Percentiles rank a stretch among this genome's conserved stretches.
Conservation (phyloP, 2,888 invertebrate genomes). For the Eupeodes latifasciatus region DNA sequence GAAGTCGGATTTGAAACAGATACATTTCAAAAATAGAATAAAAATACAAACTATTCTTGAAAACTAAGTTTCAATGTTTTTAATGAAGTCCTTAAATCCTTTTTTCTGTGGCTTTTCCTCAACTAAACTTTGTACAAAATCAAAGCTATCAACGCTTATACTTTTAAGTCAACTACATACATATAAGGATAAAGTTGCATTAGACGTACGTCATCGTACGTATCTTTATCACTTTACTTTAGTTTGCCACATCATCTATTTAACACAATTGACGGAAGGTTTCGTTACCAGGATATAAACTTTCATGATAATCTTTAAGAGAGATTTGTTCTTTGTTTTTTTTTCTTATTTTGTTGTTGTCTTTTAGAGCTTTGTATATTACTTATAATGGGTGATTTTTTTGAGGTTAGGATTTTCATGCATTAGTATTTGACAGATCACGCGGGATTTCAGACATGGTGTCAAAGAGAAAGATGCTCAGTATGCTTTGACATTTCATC, state of each 20-base stretch:
- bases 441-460: too few species aligned
- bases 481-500: too few species aligned
- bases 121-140: background rate
- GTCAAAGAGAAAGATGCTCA: too few species aligned
- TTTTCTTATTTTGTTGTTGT: background rate
- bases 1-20: too few species aligned
- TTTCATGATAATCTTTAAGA: constrained; percentile 26
- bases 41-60: too few species aligned
- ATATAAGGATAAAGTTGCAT: background rate
- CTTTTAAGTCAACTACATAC: background rate
- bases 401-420: too few species aligned
- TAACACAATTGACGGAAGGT: constrained; percentile 10
- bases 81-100: too few species aligned
- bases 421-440: too few species aligned
- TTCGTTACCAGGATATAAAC: background rate
- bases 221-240: background rate
- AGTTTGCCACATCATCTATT: constrained; percentile 7
- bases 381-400: too few species aligned
- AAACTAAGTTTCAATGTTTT: background rate
- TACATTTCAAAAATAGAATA: too few species aligned
- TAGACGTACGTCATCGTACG: background rate
- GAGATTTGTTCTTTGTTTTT: constrained; percentile 1
- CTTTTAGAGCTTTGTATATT: background rate
- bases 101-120: too few species aligned
- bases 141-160: background rate